Evolutionary conservation across 2,113 vertebrate genomes (phyloP).

Genomic region (Spermophilus dauricus): DNA sequence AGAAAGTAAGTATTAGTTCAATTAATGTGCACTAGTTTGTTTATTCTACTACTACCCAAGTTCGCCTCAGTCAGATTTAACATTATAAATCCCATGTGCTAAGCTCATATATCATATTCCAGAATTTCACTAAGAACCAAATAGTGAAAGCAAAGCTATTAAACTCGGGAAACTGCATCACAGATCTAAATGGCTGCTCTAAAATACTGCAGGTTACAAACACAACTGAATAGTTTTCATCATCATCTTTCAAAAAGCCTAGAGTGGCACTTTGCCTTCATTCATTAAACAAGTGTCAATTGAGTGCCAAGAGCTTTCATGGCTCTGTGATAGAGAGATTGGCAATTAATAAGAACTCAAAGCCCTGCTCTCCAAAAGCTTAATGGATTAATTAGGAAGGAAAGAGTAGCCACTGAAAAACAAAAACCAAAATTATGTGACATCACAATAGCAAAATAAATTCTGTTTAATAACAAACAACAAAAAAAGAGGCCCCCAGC

Average conservation of each 20-base stretch:
- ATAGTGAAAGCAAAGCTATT: not conserved
- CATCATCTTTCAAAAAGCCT: not conserved
- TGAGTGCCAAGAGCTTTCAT: not conserved
- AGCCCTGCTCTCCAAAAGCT: not conserved
- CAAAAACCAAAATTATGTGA: not conserved
- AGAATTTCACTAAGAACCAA: slow-evolving; percentile 57
- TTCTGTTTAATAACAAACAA: not conserved
- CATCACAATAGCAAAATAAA: slow-evolving; percentile 36
- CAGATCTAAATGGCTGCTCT: not conserved
- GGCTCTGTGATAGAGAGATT: not conserved
- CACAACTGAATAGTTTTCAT: not conserved
- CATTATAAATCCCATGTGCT: not conserved
- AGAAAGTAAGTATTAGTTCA: slow-evolving; percentile 19
- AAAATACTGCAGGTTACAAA: not conserved
- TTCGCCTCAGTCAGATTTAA: not conserved
- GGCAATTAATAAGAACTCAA: not conserved
- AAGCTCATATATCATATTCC: not conserved
- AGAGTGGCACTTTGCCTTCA: not conserved
- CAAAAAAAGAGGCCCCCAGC: not conserved
- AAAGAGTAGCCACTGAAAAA: slow-evolving; percentile 3
- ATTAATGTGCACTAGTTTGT: not conserved
- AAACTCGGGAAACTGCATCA: slow-evolving; percentile 2
- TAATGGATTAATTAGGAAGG: slow-evolving; percentile 23
- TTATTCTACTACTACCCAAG: not conserved
- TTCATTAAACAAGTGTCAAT: not conserved